phyloP scores from a whole-genome alignment of 2,797 vertebrate species.

The Acipenser transmontanus region DNA sequence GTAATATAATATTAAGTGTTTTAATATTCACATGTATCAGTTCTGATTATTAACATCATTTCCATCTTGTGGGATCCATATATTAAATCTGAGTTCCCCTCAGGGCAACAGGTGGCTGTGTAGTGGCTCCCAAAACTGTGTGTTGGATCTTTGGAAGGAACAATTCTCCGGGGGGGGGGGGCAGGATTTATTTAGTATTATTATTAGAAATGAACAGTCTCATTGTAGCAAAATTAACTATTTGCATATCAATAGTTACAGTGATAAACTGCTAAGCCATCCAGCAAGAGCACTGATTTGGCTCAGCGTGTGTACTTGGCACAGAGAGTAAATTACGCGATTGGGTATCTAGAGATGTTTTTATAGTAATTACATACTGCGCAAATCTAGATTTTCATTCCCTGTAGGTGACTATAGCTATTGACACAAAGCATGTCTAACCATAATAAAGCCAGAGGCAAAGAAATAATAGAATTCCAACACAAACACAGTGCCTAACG shows the following conservation, averaged over 20 bases:
- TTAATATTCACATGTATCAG: constrained; percentile 50
- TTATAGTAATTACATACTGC: constrained; percentile 46
- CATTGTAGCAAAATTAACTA: constrained; percentile 27
- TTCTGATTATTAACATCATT: constrained; percentile 26
- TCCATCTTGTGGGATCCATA: constrained; percentile 22
- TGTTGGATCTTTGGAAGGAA: constrained; percentile 13
- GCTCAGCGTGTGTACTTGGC: constrained; percentile 42
- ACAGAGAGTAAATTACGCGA: constrained; percentile 32
- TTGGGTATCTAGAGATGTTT: constrained; percentile 41
- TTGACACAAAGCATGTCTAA: constrained; percentile 56
- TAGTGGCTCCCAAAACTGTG: constrained; percentile 22
- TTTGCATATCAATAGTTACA: constrained; percentile 36
- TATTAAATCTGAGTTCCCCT: constrained; percentile 22
- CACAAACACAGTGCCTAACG: constrained; percentile 40
- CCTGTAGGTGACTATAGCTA: constrained; percentile 50
- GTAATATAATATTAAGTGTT: constrained; percentile 38
- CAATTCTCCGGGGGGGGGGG: constrained; percentile 13
- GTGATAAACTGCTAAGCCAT: constrained; percentile 41
- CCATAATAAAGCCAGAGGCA: constrained; percentile 55
- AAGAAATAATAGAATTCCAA: constrained; percentile 49
- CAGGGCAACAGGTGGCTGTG: constrained; percentile 48
- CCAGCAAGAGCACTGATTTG: constrained; percentile 34
- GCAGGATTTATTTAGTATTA: constrained; percentile 18
- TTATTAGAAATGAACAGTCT: constrained; percentile 34
- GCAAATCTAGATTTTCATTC: constrained; percentile 40